A percentile compares a stretch with the other conserved stretches of the same genome.
phyloP scores from a whole-genome alignment of 2,797 vertebrate species.

The Danio choprae region DNA sequence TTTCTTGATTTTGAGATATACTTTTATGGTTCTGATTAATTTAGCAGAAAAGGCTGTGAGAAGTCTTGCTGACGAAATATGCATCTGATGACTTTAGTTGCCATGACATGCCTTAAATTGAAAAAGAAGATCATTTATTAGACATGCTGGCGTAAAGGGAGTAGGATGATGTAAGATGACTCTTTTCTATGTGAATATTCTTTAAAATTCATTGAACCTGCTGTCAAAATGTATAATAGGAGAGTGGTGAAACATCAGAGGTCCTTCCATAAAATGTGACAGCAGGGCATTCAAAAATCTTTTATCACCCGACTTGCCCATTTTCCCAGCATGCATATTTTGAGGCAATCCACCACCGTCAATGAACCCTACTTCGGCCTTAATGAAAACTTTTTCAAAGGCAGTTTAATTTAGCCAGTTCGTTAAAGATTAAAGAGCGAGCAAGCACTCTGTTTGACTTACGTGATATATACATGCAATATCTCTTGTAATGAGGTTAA shows the following conservation, averaged over 20 bases:
- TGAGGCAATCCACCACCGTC: slow-evolving; percentile 56
- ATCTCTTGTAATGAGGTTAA: slow-evolving; percentile 20
- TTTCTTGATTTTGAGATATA: slow-evolving; percentile 15
- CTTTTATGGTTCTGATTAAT: slow-evolving; percentile 29
- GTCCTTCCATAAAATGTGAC: slow-evolving; percentile 44
- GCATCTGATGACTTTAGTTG: slow-evolving; percentile 20
- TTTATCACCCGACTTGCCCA: slow-evolving; percentile 52
- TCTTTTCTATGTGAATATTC: slow-evolving; percentile 13
- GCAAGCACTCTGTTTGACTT: slow-evolving; percentile 38
- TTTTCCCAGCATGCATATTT: slow-evolving; percentile 55
- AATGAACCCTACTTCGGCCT: slow-evolving; percentile 49
- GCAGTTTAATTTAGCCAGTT: slow-evolving; percentile 48
- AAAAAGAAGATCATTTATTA: slow-evolving; percentile 31
- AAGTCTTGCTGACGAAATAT: slow-evolving; percentile 32
- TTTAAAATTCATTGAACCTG: slow-evolving; percentile 53
- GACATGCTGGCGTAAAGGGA: slow-evolving; percentile 12
- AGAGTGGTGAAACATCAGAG: slow-evolving; percentile 39
- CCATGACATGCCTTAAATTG: slow-evolving; percentile 36
- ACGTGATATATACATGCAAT: slow-evolving; percentile 15
- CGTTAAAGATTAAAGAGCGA: slow-evolving; percentile 62
- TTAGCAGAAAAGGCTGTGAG: slow-evolving; percentile 1
- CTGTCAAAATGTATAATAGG: slow-evolving; percentile 48
- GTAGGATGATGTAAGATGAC: slow-evolving; percentile 31
- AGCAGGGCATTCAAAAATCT: slow-evolving; percentile 41
- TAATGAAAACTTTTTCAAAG: slow-evolving; percentile 64